A percentile compares a stretch with the other conserved stretches of the same genome.
Evolutionary conservation across 2,888 invertebrate genomes (phyloP).

Genomic region (Ypsolopha scabrella): DNA sequence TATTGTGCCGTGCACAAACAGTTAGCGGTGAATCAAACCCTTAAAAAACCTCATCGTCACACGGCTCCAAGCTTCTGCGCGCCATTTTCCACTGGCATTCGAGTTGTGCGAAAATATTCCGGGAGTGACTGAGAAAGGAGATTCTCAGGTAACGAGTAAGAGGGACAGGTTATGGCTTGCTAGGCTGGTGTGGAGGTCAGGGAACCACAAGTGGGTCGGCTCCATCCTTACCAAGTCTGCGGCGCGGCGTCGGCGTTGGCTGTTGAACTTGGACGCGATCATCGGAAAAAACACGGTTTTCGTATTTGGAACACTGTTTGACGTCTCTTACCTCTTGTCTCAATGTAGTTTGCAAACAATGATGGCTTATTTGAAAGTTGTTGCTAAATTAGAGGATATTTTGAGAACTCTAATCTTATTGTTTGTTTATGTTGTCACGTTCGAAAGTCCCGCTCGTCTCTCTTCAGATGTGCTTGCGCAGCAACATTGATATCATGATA

Average conservation of each 20-base stretch:
- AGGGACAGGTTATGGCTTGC: slow-evolving; percentile 32
- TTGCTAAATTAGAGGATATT: not conserved
- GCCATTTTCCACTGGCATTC: slow-evolving; percentile 58
- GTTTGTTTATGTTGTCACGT: too few species aligned
- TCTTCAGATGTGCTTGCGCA: too few species aligned
- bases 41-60: slow-evolving; percentile 39
- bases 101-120: slow-evolving; percentile 57
- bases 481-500: too few species aligned
- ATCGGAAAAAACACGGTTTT: slow-evolving; percentile 57
- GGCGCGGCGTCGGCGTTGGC: slow-evolving; percentile 23
- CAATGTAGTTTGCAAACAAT: not conserved
- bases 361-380: not conserved
- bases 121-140: slow-evolving; percentile 46
- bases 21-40: slow-evolving; percentile 19
- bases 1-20: slow-evolving; percentile 7
- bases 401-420: not conserved
- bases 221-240: slow-evolving; percentile 47
- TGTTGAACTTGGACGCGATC: slow-evolving; percentile 58
- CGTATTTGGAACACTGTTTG: slow-evolving; percentile 38
- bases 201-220: slow-evolving; percentile 67
- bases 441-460: too few species aligned
- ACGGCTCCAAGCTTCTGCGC: slow-evolving; percentile 37
- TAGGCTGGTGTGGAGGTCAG: slow-evolving; percentile 64
- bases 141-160: slow-evolving; percentile 18
- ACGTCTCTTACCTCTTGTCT: slow-evolving; percentile 15